These are phyloP conservation scores for Vicugna pacos DNA, from an alignment of 2,113 vertebrate genomes.

Conservation along the genomic window DNA sequence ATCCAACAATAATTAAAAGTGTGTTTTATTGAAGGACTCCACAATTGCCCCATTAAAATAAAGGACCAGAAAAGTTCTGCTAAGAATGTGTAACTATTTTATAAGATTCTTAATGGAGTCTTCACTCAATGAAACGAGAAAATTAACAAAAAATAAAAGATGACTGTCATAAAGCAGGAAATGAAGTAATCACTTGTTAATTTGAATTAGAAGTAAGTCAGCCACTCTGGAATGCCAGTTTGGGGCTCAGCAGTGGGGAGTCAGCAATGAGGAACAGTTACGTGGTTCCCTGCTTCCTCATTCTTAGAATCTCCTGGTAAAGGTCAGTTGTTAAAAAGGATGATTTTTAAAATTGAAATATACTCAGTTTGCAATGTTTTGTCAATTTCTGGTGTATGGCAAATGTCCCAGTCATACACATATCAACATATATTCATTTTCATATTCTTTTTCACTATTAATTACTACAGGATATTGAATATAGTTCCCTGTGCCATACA, in stretches of 20 bases:
- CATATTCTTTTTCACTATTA: too few relatives aligned
- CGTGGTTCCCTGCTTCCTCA: not conserved
- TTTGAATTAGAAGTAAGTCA: not conserved
- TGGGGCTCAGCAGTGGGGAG: not conserved
- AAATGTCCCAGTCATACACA: too few relatives aligned
- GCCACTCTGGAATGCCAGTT: not conserved
- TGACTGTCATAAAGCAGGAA: not conserved
- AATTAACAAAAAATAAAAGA: too few relatives aligned
- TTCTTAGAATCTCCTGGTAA: not conserved
- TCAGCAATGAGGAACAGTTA: not conserved
- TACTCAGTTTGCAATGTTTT: too few relatives aligned
- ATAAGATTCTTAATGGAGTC: not conserved
- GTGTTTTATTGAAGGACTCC: not conserved
- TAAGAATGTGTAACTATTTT: not conserved
- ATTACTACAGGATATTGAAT: too few relatives aligned
- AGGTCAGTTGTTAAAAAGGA: not conserved
- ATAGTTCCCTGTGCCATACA: too few relatives aligned
- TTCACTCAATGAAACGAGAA: not conserved
- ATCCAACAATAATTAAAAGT: not conserved
- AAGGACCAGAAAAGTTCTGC: not conserved
- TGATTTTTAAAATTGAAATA: too few relatives aligned
- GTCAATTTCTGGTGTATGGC: too few relatives aligned
- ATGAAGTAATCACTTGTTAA: not conserved
- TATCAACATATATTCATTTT: too few relatives aligned
- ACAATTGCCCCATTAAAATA: not conserved